Evolutionary conservation across 2,113 vertebrate species (phyloP), one percentile per base, ranked within the genome.

Genomic region (Eptesicus fuscus): DNA sequence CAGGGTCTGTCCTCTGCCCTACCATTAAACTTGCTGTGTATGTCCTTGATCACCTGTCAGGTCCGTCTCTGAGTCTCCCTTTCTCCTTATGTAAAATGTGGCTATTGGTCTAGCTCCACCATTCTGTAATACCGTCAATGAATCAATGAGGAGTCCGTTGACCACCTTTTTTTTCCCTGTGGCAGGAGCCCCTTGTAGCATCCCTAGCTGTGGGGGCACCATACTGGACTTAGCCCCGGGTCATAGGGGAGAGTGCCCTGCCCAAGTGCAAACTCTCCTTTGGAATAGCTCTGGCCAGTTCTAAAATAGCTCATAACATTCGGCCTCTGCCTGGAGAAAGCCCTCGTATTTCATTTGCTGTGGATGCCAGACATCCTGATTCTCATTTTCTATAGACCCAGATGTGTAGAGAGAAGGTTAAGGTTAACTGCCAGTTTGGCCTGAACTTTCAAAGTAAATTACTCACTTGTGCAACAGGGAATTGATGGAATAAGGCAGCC

Each of bases 401-500:
- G 94, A 95, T 97, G 96, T 95, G 87, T 74, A 90, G 87, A 74
- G 71, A 87, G 93, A 93, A 97, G 93, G 95, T 95, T 82, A 93
- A 93, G 96, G 96, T 95, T 96, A 97, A 95, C 95, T 90, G 95
- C 93, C 78, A 74, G 85, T 95, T 93, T 93, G 90, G 82, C 96
- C 90, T 95, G 93, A 95, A 69, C 94, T 95, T 95, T 95, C 94
- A 88, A 84, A 93, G 94, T 86, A 86, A 95, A 94, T 95, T 95
- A 95, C 74, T 91, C 63, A 94, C 56, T 70, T 93, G 73, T 71
- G 35, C 84, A 89, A 92, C 88, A 92, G 88, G 77, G 77, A 71
- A 93, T 76, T 93, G 71, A 86, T 78, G 59, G 83, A 95, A 61
- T 80, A 80, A 80, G 71, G 88, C 93, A 83, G 82, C 40, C 83